Percentiles rank a stretch among this genome's conserved stretches.
These are phyloP conservation scores for Stenodera caucasica DNA, from an alignment of 2,888 invertebrate genomes.

Conservation along the genomic window DNA sequence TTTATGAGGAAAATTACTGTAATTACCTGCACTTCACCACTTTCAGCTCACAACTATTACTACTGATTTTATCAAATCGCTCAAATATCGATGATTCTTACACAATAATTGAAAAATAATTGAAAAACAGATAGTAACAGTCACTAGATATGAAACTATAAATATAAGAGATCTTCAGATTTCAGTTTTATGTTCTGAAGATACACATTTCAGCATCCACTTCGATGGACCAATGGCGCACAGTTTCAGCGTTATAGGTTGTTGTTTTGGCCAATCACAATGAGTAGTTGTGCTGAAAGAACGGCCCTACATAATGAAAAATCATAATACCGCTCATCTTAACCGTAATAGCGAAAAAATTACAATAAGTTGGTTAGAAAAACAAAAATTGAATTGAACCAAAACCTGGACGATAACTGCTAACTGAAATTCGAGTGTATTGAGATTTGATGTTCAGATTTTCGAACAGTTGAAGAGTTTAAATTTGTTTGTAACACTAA, in stretches of 20 bases:
- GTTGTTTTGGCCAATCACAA: neutral
- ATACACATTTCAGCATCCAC: constrained; percentile 21
- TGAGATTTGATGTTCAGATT: constrained; percentile 11
- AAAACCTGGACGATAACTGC: neutral
- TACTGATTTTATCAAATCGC: too few relatives aligned
- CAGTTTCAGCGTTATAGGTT: neutral
- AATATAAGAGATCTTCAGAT: constrained; percentile 18
- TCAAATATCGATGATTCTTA: too few relatives aligned
- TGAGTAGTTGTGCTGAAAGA: neutral
- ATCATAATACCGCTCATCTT: too few relatives aligned
- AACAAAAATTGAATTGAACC: too few relatives aligned
- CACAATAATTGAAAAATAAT: too few relatives aligned
- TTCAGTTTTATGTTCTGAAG: constrained; percentile 16
- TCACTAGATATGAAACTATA: constrained; percentile 18
- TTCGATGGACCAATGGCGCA: constrained; percentile 4
- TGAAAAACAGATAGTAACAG: neutral
- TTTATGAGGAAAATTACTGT: too few relatives aligned
- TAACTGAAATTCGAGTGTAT: neutral
- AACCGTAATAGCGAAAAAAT: too few relatives aligned
- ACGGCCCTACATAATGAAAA: neutral
- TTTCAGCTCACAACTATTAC: constrained; percentile 73
- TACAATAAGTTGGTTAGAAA: too few relatives aligned
- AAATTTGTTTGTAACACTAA: constrained; percentile 43
- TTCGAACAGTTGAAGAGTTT: constrained; percentile 35
- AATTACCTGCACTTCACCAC: constrained; percentile 92